Percentiles rank a stretch among this genome's conserved stretches.
These are phyloP conservation scores for Tyrannus savana DNA, from an alignment of 2,113 vertebrate genomes.

Conservation along the genomic window DNA sequence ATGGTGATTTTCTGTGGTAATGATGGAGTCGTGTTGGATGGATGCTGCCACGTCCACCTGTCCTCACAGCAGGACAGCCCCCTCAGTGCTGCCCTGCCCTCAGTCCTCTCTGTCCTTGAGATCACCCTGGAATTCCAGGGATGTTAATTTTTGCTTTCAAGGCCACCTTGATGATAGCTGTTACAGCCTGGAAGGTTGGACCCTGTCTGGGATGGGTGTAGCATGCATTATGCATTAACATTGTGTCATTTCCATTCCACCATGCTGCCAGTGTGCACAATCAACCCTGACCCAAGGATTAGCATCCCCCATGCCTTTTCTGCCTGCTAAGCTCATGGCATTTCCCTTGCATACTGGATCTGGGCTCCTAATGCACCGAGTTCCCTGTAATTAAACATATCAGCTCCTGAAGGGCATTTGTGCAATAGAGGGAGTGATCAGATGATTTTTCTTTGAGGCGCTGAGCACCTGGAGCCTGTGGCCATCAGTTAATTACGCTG, in stretches of 20 bases:
- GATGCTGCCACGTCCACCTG: background rate
- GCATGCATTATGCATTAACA: background rate
- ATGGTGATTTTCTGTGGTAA: background rate
- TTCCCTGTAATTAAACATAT: background rate
- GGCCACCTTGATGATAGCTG: background rate
- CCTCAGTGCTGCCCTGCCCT: background rate
- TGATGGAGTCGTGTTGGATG: background rate
- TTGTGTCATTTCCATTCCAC: background rate
- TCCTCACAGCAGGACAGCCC: background rate
- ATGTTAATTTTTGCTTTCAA: background rate
- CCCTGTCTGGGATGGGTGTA: background rate
- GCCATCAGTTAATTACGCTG: background rate
- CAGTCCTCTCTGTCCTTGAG: background rate
- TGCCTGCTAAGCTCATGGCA: background rate
- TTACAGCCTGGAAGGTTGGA: background rate
- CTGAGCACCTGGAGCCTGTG: background rate
- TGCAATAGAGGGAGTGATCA: background rate
- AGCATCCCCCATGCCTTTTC: background rate
- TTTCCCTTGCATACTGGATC: background rate
- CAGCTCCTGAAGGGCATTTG: background rate
- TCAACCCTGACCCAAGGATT: background rate
- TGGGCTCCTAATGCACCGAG: background rate
- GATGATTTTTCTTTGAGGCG: background rate
- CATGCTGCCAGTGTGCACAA: rapidly evolving
- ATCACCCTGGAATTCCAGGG: background rate